Evolutionary conservation across 2,888 invertebrate species (phyloP).

Genomic region (Osmoderma eremita): DNA sequence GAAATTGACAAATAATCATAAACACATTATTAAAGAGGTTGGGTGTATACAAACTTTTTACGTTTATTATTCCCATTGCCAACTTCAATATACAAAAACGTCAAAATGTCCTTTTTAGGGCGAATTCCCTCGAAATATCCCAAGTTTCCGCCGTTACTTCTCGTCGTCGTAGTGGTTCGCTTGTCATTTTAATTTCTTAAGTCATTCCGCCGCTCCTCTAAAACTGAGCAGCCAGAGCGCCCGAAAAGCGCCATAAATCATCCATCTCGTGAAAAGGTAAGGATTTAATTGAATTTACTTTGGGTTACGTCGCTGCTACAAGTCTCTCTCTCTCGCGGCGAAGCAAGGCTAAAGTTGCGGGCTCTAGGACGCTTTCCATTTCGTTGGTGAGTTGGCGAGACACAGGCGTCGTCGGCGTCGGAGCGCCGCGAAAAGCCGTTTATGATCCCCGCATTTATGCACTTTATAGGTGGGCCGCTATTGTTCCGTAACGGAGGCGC

Average conservation of each 20-base stretch:
- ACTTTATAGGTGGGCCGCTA: slow-evolving; percentile 18
- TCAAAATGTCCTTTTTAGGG: too few relatives aligned
- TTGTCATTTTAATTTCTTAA: not conserved
- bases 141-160: too few relatives aligned
- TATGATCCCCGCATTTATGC: slow-evolving; percentile 18
- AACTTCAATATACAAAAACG: too few relatives aligned
- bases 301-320: not conserved
- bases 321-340: not conserved
- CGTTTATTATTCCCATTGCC: too few relatives aligned
- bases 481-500: slow-evolving; percentile 1
- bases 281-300: slow-evolving; percentile 32
- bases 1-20: too few relatives aligned
- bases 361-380: slow-evolving; percentile 27
- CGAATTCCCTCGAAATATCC: too few relatives aligned
- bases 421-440: not conserved
- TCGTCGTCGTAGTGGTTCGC: not conserved
- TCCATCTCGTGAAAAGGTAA: slow-evolving; percentile 26
- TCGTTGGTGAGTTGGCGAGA: not conserved
- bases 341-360: too few relatives aligned
- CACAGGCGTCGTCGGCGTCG: not conserved
- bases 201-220: not conserved
- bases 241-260: slow-evolving; percentile 22
- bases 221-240: not conserved
- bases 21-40: too few relatives aligned
- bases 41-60: too few relatives aligned